These are phyloP conservation scores for Phrixothrix hirtus DNA, from an alignment of 2,888 invertebrate genomes.

Conservation along the genomic window DNA sequence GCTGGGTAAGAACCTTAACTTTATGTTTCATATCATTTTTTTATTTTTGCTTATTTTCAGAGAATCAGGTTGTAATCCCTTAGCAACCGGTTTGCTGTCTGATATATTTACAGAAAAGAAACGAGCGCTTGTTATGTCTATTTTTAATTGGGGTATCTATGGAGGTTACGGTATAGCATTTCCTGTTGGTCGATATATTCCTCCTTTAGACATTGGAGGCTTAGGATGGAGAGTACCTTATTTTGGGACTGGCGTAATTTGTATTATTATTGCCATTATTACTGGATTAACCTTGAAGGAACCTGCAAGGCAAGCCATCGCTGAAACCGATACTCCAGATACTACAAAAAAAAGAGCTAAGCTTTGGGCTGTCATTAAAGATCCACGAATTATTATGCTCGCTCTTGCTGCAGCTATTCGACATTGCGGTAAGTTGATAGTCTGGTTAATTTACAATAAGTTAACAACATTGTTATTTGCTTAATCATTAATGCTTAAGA, in stretches of 20 bases:
- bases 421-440: conserved; percentile 70
- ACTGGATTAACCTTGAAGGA: conserved; percentile 78
- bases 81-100: conserved; percentile 81
- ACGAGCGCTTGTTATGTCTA: conserved; percentile 85
- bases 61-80: conserved; percentile 85
- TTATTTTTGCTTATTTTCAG: too few species aligned
- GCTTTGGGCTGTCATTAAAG: conserved; percentile 76
- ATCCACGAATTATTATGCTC: conserved; percentile 77
- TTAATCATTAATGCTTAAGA: too few species aligned
- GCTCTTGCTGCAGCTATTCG: conserved; percentile 87
- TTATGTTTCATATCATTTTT: not conserved
- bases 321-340: conserved; percentile 58
- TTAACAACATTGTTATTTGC: too few species aligned
- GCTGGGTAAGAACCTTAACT: conserved; percentile 65
- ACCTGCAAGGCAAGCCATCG: conserved; percentile 75
- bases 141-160: conserved; percentile 96
- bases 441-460: too few species aligned
- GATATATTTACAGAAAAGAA: conserved; percentile 81
- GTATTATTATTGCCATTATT: conserved; percentile 69
- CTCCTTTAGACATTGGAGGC: conserved; percentile 72
- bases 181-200: conserved; percentile 86
- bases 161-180: conserved; percentile 92
- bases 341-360: conserved; percentile 49
- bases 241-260: conserved; percentile 77
- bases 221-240: conserved; percentile 86